Conservation (phyloP, 2,888 invertebrate species). For the Philaethria dido region DNA sequence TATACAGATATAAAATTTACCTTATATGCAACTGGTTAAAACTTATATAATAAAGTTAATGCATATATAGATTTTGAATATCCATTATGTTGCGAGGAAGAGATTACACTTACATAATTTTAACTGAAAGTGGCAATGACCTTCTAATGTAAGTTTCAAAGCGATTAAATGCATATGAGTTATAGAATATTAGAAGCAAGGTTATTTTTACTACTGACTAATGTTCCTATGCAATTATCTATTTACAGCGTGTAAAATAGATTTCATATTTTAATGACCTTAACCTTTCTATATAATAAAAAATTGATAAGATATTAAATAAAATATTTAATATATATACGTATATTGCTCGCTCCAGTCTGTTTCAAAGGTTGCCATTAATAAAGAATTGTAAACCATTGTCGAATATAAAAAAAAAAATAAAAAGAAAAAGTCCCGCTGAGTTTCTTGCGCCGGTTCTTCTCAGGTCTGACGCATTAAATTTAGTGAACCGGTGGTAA, state of each 20-base stretch:
- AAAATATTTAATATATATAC: too few relatives aligned
- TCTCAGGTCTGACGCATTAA: too few relatives aligned
- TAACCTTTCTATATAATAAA: conserved; percentile 3
- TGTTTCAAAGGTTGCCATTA: too few relatives aligned
- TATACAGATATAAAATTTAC: background rate
- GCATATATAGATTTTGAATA: background rate
- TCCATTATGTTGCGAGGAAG: background rate
- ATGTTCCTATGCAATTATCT: background rate
- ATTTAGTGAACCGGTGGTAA: too few relatives aligned
- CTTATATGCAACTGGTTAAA: background rate
- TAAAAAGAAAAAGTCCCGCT: too few relatives aligned
- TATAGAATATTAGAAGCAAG: conserved; percentile 8
- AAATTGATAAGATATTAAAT: background rate
- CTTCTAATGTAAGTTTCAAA: conserved; percentile 15
- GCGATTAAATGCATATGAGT: background rate
- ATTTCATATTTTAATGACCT: background rate
- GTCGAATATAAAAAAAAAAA: too few relatives aligned
- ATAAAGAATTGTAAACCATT: too few relatives aligned
- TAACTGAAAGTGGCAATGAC: conserved; percentile 30
- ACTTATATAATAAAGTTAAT: background rate
- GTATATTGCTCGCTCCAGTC: too few relatives aligned
- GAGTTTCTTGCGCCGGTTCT: too few relatives aligned
- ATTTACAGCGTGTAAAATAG: background rate
- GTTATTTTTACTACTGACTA: conserved; percentile 17
- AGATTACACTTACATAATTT: conserved; percentile 17